Conservation (phyloP, 1,140 invertebrate species). For the Bombus waltoni region DNA sequence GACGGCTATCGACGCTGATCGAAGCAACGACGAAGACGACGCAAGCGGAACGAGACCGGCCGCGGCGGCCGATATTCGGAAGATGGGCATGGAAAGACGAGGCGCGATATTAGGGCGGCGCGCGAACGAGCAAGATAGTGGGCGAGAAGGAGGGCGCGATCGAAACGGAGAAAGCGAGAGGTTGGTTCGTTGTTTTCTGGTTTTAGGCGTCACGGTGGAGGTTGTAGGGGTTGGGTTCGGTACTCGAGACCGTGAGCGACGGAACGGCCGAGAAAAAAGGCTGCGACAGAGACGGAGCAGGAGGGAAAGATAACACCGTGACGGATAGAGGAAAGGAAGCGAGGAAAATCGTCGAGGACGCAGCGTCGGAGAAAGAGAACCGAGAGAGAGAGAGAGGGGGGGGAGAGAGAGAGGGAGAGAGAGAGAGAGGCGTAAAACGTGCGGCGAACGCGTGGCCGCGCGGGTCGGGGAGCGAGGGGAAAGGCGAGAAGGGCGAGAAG, state of each 20-base stretch:
- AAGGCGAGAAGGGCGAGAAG: conserved; percentile 11
- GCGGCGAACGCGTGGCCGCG: conserved; percentile 22
- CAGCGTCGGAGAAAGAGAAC: conserved; percentile 34
- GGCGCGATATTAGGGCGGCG: no score
- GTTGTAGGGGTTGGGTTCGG: conserved; percentile 69
- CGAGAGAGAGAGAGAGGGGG: conserved; percentile 28
- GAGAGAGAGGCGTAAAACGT: background rate
- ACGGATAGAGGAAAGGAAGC: conserved; percentile 41
- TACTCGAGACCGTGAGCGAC: conserved; percentile 57
- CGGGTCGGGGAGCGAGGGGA: conserved; percentile 12
- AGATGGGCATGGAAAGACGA: no score
- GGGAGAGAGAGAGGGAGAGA: background rate
- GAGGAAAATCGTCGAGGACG: conserved; percentile 41
- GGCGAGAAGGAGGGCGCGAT: background rate
- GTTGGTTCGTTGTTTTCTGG: conserved; percentile 66
- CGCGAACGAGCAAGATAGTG: background rate
- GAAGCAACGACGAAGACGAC: background rate
- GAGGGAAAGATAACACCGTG: conserved; percentile 55
- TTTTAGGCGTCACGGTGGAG: conserved; percentile 66
- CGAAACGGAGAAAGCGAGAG: conserved; percentile 32
- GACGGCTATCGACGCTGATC: background rate
- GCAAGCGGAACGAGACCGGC: background rate
- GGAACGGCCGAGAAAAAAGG: conserved; percentile 36
- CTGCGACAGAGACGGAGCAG: conserved; percentile 41
- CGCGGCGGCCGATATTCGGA: no score